Conservation (phyloP, 2,888 invertebrate species). For the Lottia scabra region DNA sequence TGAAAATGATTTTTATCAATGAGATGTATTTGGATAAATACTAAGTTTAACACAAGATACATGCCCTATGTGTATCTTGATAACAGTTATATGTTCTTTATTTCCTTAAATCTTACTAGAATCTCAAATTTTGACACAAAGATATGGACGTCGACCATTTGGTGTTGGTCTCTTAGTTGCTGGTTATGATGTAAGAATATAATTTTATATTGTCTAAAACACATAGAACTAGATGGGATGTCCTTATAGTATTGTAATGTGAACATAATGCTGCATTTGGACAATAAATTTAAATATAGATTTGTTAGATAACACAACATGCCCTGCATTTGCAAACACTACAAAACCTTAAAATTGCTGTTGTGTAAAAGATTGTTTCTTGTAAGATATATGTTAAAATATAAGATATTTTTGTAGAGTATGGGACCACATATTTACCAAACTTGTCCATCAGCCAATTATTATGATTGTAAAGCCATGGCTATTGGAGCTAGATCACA, state of each 20-base stretch:
- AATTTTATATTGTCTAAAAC: background rate
- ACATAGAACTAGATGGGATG: too few relatives aligned
- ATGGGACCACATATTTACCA: slow-evolving; percentile 95
- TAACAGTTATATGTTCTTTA: background rate
- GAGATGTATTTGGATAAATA: too few relatives aligned
- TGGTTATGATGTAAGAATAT: slow-evolving; percentile 87
- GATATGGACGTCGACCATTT: slow-evolving; percentile 96
- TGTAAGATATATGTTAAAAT: too few relatives aligned
- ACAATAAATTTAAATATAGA: too few relatives aligned
- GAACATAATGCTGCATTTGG: too few relatives aligned
- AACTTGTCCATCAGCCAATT: slow-evolving; percentile 96
- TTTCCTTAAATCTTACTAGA: slow-evolving; percentile 69
- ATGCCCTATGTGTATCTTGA: too few relatives aligned
- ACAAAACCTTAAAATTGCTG: background rate
- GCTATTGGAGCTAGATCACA: slow-evolving; percentile 98
- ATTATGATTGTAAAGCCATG: slow-evolving; percentile 97
- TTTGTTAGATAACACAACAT: too few relatives aligned
- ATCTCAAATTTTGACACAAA: slow-evolving; percentile 96
- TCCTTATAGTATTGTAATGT: too few relatives aligned
- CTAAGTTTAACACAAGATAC: too few relatives aligned
- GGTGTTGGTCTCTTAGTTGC: slow-evolving; percentile 98
- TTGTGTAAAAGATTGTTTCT: background rate
- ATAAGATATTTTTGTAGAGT: too few relatives aligned
- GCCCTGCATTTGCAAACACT: background rate
- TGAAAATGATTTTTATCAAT: too few relatives aligned